Conservation (phyloP, 2,888 invertebrate genomes). For the Pyrrhia umbra region DNA sequence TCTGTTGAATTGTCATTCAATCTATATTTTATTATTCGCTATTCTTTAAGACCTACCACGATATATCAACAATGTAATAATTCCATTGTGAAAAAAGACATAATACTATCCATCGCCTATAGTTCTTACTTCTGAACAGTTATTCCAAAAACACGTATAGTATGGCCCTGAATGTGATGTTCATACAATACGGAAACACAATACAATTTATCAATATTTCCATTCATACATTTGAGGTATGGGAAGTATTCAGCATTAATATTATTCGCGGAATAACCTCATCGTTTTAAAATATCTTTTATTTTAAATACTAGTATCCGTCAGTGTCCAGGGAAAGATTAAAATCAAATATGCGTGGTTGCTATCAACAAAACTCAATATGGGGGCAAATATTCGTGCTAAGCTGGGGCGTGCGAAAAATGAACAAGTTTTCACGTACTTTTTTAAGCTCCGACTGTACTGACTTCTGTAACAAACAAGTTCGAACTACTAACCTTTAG, state of each 20-base stretch:
- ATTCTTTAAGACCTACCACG: no score
- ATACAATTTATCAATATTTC: background rate
- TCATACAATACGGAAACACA: no score
- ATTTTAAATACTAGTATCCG: constrained; percentile 35
- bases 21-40: no score
- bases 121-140: no score
- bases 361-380: constrained; percentile 35
- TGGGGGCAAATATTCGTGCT: constrained; percentile 10
- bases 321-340: constrained; percentile 40
- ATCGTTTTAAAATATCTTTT: constrained; percentile 28
- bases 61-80: no score
- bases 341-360: constrained; percentile 26
- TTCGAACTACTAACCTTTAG: no score
- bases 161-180: no score
- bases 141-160: no score
- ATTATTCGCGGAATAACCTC: background rate
- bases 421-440: constrained; percentile 15
- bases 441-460: constrained; percentile 6
- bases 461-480: no score
- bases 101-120: no score
- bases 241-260: constrained; percentile 30
- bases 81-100: no score
- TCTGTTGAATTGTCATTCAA: no score
- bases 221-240: background rate
- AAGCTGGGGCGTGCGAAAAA: constrained; percentile 2